These are phyloP conservation scores for Cercopithecus mona DNA, from an alignment of 2,113 vertebrate species.

Conservation along the genomic window DNA sequence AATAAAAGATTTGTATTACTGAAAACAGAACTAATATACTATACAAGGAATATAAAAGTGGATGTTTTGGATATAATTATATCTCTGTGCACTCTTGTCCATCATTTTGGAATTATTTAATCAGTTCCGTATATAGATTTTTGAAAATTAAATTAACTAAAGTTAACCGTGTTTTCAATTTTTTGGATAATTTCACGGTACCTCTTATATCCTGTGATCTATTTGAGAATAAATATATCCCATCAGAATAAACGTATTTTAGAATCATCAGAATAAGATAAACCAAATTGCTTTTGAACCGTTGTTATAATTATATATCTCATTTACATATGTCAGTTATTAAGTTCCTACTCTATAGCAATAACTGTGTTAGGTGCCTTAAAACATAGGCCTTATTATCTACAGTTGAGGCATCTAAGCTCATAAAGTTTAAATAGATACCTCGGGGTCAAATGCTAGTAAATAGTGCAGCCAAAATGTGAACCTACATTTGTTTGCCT, in stretches of 20 bases:
- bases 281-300: background rate
- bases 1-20: slow-evolving; percentile 10
- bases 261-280: background rate
- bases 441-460: background rate
- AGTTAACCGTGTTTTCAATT: slow-evolving; percentile 16
- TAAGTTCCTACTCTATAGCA: background rate
- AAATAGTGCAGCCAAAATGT: background rate
- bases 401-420: background rate
- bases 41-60: background rate
- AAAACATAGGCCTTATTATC: background rate
- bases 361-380: background rate
- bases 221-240: background rate
- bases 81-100: background rate
- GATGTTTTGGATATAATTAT: background rate
- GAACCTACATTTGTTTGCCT: background rate
- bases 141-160: slow-evolving; percentile 21
- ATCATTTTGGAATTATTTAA: slow-evolving; percentile 19
- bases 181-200: slow-evolving; percentile 25
- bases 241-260: background rate
- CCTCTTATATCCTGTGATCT: background rate
- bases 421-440: background rate
- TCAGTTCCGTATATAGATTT: background rate
- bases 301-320: background rate
- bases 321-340: background rate
- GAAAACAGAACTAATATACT: background rate